A percentile compares a stretch with the other conserved stretches of the same genome.
Evolutionary conservation across 2,888 invertebrate species (phyloP).

Genomic region (Carpatolechia fugitivella): DNA sequence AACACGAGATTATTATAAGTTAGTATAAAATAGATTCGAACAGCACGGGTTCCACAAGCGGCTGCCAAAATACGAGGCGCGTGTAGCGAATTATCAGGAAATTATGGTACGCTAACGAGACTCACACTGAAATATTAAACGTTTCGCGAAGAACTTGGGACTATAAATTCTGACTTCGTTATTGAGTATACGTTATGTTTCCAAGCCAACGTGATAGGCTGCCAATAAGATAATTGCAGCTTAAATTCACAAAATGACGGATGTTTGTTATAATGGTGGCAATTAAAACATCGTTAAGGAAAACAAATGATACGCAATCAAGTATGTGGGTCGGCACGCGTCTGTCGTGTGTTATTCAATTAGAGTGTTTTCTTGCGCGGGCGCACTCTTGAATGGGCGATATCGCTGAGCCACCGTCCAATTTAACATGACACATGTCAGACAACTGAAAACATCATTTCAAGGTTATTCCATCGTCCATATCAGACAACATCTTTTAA

Average conservation of each 20-base stretch:
- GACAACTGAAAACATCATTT: neutral
- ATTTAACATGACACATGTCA: neutral
- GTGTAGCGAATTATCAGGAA: neutral
- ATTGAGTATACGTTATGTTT: neutral
- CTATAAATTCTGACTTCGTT: too few species aligned
- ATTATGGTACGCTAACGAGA: neutral
- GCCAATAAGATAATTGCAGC: neutral
- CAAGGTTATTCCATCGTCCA: neutral
- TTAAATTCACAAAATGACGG: neutral
- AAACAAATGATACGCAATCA: slow-evolving; percentile 8
- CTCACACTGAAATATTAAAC: neutral
- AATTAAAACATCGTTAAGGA: slow-evolving; percentile 14
- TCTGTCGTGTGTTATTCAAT: slow-evolving; percentile 15
- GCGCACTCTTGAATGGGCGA: slow-evolving; percentile 53
- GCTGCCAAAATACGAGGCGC: neutral
- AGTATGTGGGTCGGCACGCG: slow-evolving; percentile 6
- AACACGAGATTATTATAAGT: neutral
- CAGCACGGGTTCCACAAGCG: neutral
- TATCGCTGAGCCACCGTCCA: slow-evolving; percentile 38
- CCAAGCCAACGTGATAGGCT: neutral
- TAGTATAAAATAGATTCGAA: neutral
- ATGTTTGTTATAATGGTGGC: neutral
- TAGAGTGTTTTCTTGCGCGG: slow-evolving; percentile 43
- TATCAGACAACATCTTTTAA: neutral
- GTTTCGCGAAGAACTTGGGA: neutral